Percentiles rank a stretch among this genome's conserved stretches.
These are phyloP conservation scores for Proisotoma minuta DNA, from an alignment of 2,888 invertebrate genomes.

Conservation along the genomic window DNA sequence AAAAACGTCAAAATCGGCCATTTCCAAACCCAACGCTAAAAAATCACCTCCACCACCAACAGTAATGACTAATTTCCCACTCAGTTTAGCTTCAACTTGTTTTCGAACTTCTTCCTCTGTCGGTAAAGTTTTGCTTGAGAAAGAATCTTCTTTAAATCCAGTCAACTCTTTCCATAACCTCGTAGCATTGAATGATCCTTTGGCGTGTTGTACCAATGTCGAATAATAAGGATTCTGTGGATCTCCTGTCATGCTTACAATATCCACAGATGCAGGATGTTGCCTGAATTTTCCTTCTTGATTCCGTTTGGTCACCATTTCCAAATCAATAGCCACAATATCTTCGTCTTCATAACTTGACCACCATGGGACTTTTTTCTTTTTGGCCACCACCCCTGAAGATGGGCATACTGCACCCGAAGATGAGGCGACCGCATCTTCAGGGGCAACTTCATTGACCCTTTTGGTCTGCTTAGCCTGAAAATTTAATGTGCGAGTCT, in stretches of 20 bases:
- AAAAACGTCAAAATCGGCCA: conserved; percentile 5
- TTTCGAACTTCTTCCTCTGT: not conserved
- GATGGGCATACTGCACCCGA: not conserved
- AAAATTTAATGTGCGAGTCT: not conserved
- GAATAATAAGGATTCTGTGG: not conserved
- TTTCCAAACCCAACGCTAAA: not conserved
- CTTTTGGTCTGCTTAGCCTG: not conserved
- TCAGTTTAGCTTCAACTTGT: not conserved
- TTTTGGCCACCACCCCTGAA: not conserved
- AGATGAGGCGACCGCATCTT: not conserved
- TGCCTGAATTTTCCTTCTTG: not conserved
- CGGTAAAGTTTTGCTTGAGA: not conserved
- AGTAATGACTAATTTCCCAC: conserved; percentile 1
- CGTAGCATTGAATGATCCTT: not conserved
- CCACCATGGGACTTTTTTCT: not conserved
- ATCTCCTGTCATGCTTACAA: not conserved
- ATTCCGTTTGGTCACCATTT: not conserved
- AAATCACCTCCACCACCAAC: not conserved
- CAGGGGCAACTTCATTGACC: too few species aligned
- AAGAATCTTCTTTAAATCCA: not conserved
- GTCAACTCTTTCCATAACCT: not conserved
- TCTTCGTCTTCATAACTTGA: not conserved
- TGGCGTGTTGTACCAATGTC: not conserved
- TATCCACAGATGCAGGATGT: not conserved
- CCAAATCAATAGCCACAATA: not conserved